A percentile compares a stretch with the other conserved stretches of the same genome.
phyloP scores from a whole-genome alignment of 2,888 invertebrate species.

The Agriopis aurantiaria region DNA sequence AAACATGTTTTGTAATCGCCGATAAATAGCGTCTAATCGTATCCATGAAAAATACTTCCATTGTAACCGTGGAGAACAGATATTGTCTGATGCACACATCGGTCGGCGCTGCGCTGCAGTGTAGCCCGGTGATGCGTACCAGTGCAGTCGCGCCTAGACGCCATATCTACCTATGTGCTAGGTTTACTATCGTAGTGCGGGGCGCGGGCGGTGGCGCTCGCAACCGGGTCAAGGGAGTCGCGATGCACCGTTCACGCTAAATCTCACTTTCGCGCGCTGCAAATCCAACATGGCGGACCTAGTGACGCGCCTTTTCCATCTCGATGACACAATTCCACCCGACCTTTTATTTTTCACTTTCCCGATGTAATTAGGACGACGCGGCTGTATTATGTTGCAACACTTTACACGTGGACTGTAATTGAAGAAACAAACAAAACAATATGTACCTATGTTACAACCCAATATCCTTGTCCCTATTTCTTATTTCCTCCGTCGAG shows the following conservation, averaged over 20 bases:
- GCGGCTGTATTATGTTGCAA: slow-evolving; percentile 65
- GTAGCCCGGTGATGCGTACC: slow-evolving; percentile 20
- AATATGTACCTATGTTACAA: slow-evolving; percentile 54
- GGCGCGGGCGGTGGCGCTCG: slow-evolving; percentile 51
- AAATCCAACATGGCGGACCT: slow-evolving; percentile 78
- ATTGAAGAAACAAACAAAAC: slow-evolving; percentile 76
- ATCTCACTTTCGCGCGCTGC: slow-evolving; percentile 86
- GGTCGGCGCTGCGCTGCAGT: slow-evolving; percentile 26
- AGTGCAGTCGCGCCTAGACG: slow-evolving; percentile 63
- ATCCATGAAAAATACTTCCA: slow-evolving; percentile 66
- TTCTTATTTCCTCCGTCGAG: slow-evolving; percentile 79
- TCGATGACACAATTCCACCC: slow-evolving; percentile 68
- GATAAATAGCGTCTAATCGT: slow-evolving; percentile 53
- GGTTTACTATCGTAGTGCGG: slow-evolving; percentile 74
- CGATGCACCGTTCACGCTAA: slow-evolving; percentile 85
- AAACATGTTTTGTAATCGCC: slow-evolving; percentile 42
- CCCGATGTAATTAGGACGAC: slow-evolving; percentile 48
- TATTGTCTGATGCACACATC: not conserved
- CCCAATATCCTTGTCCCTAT: slow-evolving; percentile 82
- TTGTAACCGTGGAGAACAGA: slow-evolving; percentile 43
- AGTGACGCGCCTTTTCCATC: slow-evolving; percentile 74
- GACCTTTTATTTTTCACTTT: slow-evolving; percentile 43
- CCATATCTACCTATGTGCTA: slow-evolving; percentile 67
- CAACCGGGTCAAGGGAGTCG: slow-evolving; percentile 84
- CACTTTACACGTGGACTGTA: slow-evolving; percentile 73